phyloP scores from a whole-genome alignment of 2,797 vertebrate genomes.

The Acridotheres tristis region DNA sequence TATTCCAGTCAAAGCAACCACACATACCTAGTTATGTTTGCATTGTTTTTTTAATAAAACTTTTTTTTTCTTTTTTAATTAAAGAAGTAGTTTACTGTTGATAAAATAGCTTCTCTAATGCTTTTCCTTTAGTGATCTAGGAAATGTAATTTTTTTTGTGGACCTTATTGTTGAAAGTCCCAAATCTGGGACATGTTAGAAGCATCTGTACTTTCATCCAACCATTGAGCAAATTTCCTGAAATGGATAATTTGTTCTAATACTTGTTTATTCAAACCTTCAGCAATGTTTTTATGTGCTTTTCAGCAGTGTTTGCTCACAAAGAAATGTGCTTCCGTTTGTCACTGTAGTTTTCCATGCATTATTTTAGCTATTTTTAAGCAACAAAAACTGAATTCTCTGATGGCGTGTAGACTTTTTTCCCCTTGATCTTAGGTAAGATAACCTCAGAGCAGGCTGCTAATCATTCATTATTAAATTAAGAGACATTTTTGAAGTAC shows the following conservation, averaged over 20 bases:
- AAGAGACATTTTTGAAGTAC: background rate
- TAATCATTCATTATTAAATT: background rate
- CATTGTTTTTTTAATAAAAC: background rate
- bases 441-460: background rate
- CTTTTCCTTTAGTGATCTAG: background rate
- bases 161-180: background rate
- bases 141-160: background rate
- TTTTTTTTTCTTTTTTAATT: background rate
- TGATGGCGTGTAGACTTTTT: background rate
- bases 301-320: background rate
- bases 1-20: background rate
- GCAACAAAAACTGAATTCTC: background rate
- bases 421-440: background rate
- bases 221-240: background rate
- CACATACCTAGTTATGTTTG: background rate
- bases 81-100: background rate
- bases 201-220: background rate
- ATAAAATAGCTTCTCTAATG: background rate
- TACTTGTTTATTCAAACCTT: background rate
- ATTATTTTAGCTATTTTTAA: background rate
- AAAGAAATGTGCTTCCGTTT: background rate
- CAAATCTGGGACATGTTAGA: fast-evolving
- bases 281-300: fast-evolving
- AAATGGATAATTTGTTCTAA: background rate
- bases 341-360: background rate